Evolutionary conservation across 2,797 vertebrate species (phyloP).

Genomic region (Sylvia borin): DNA sequence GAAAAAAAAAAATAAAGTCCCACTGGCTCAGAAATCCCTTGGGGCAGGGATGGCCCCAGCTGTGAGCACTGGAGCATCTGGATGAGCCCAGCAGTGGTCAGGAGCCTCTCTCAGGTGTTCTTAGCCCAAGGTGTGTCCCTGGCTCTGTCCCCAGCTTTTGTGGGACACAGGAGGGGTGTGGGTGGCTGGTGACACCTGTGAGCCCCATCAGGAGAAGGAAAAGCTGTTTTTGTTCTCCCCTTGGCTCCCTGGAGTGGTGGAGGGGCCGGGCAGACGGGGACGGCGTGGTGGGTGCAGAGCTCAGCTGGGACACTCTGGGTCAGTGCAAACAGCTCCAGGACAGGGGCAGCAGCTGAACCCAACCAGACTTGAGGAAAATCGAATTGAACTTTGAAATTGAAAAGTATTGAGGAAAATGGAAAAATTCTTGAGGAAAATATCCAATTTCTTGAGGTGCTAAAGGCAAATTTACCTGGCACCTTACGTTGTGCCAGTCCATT

Average conservation of each 20-base stretch:
- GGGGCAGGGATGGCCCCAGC: background rate
- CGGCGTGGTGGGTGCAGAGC: background rate
- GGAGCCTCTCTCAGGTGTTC: background rate
- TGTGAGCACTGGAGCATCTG: background rate
- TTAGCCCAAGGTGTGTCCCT: background rate
- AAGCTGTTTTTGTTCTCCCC: background rate
- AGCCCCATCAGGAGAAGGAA: background rate
- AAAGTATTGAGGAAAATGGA: too few relatives aligned
- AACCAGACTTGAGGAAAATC: too few relatives aligned
- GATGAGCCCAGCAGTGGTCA: too few relatives aligned
- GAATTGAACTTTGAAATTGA: too few relatives aligned
- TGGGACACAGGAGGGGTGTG: accelerated
- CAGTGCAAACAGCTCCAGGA: background rate
- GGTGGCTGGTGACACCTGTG: background rate
- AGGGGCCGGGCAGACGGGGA: background rate
- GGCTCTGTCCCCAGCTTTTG: background rate
- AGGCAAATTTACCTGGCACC: background rate
- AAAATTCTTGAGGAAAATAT: background rate
- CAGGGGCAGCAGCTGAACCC: background rate
- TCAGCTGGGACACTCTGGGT: background rate
- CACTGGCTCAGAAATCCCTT: background rate
- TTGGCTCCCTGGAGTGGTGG: background rate
- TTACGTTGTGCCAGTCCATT: background rate
- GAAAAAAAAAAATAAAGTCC: too few relatives aligned
- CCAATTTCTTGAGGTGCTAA: background rate